Base-by-base conservation (phyloP, 1,140 invertebrate species). In the Diabrotica undecimpunctata region DNA sequence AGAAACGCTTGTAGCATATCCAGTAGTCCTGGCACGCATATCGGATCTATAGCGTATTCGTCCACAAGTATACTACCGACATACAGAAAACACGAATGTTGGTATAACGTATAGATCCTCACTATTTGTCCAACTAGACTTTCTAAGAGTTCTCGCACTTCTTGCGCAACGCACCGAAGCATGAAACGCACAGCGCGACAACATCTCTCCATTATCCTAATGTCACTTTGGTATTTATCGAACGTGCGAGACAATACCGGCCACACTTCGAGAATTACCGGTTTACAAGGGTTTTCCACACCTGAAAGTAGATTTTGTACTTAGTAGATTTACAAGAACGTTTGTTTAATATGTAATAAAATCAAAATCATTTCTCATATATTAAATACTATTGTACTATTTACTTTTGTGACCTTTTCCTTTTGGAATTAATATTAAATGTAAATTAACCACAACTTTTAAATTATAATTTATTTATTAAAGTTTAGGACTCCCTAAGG, bases 71-170 rank as follows among this genome's bases (percentile, higher is more conserved):
- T 95, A 69, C 93, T 95, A 7, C 92, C 93, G 57, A 99, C 83
- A 77, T 99, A 99, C 5, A 99, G 85, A 77, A 97, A 94, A 80
- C 96, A 98, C 59, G 94, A 96, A 80, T 98, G 96, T 69, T 91
- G 87, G 78, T 94, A 87, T 13, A 81, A 69, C 13, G 84, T 79
- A 79, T 98, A 99, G n/a, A 97, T 81, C 52, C 82, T 78, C 0
- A 96, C 88, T 76, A 98, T 93, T 86, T 94, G 90, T 79, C 90
- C 84, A 41, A 94, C 92, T 61, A 98, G 79, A 52, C 89, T 86
- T 65, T 91, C 88, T 54, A 98, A 82, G 54, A 98, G 82, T 67
- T 79, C 76, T 36, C 51, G 60, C 7, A 66, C 91, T 74, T 92
- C 87, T 74, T 87, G 87, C 6, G 93, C 90, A 35, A 94, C 85